Base-by-base conservation (phyloP, 2,113 vertebrate species). In the Poeciliopsis retropinna region DNA sequence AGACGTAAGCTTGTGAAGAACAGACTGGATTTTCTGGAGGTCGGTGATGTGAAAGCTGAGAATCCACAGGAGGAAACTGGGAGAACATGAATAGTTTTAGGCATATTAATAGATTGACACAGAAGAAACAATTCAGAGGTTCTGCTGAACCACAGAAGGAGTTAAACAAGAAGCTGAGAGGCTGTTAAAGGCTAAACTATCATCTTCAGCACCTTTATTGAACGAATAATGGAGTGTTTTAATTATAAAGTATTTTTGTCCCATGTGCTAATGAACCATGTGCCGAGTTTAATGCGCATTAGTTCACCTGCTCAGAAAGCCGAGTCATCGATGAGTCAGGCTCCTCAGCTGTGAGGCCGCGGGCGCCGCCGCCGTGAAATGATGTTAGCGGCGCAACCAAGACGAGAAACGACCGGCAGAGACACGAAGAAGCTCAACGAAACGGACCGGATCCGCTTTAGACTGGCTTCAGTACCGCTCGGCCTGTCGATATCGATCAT, bases 401-500 rank as follows among this genome's bases (percentile, higher is more conserved):
- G 82, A 62, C 0, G 80, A 61, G 76, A 85, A 85, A 81, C 80
- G 70, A 83, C 80, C n/a, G 73, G 39, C 1, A 72, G 11, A 7
- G 75, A 51, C 63, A 62, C 64, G 71, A 76, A 78, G 85, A 83
- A 75, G 79, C 75, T 9, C 39, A 30, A 60, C 32, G 25, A 65
- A 73, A 88, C 78, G 85, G 87, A 88, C 89, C 85, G 88, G 81
- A 37, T 37, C 34, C 34, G 34, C 34, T 34, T 34, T 9, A 10
- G 87, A 88, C 88, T 86, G 88, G 81, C 17, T 37, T 82, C 91
- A 85, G 88, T 83, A 73, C 69, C 19, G 28, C 79, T 0, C 41
- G 75, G 81, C 82, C 79, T 87, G 91, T 85, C 91, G 70, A 89
- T 91, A 87, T 60, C 1, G 22, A 22, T 54, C 51, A n/a, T 10